phyloP scores from a whole-genome alignment of 2,113 vertebrate species.

The Siniperca knerii region DNA sequence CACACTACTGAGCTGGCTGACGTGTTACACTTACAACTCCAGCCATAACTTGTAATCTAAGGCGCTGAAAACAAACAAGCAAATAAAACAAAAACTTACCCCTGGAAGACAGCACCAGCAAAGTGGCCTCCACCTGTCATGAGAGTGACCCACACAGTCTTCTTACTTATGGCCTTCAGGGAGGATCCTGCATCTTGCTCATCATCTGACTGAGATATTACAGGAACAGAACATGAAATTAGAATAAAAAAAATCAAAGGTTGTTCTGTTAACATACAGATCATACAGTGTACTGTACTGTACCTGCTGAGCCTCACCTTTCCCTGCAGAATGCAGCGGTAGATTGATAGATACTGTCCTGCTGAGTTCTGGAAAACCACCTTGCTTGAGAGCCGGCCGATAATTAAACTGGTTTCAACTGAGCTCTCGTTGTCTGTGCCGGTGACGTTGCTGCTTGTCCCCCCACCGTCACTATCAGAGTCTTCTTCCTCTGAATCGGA shows the following conservation, averaged over 20 bases:
- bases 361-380: constrained; percentile 87
- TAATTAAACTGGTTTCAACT: constrained; percentile 22
- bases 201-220: constrained; percentile 53
- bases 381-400: constrained; percentile 74
- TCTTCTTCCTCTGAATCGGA: constrained; percentile 85
- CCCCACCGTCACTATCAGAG: constrained; percentile 69
- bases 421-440: constrained; percentile 35
- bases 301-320: constrained; percentile 80
- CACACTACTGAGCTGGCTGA: not conserved
- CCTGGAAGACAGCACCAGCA: constrained; percentile 92
- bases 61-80: not conserved
- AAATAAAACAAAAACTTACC: constrained; percentile 81
- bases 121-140: constrained; percentile 98
- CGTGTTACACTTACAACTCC: not conserved
- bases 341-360: constrained; percentile 88
- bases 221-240: constrained; percentile 13
- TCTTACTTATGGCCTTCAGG: constrained; percentile 80
- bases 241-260: not conserved
- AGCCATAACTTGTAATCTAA: not conserved
- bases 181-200: constrained; percentile 74
- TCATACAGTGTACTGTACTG: not conserved
- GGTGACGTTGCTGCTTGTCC: constrained; percentile 4
- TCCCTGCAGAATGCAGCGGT: constrained; percentile 87
- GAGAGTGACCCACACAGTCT: constrained; percentile 88
- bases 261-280: not conserved